Evolutionary conservation across 2,113 vertebrate genomes (phyloP).

Genomic region (Carettochelys insculpta): DNA sequence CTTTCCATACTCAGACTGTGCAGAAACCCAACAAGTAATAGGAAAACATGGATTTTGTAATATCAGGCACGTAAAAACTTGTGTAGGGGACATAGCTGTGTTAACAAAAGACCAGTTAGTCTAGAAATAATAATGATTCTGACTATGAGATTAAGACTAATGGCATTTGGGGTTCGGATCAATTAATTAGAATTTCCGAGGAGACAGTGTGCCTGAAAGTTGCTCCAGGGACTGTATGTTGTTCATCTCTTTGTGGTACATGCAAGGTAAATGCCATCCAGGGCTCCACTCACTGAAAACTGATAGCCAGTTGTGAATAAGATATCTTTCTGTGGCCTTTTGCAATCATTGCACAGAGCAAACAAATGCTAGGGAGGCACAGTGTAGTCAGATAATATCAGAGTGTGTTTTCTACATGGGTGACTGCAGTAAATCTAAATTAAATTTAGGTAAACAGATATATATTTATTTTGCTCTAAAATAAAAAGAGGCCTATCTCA

Average conservation of each 20-base stretch:
- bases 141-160: conserved; percentile 11
- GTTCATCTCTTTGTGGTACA: not conserved
- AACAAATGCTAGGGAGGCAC: conserved; percentile 15
- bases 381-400: conserved; percentile 29
- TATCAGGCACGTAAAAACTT: not conserved
- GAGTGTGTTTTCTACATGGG: not conserved
- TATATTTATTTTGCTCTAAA: not conserved
- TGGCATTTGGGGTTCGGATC: conserved; percentile 1
- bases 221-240: not conserved
- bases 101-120: not conserved
- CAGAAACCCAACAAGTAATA: not conserved
- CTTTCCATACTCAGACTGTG: not conserved
- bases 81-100: not conserved
- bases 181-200: conserved; percentile 37
- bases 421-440: conserved; percentile 9
- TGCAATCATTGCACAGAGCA: conserved; percentile 10
- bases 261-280: conserved; percentile 11
- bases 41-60: not conserved
- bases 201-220: not conserved
- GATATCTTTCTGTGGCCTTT: conserved; percentile 34
- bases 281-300: not conserved
- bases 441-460: not conserved
- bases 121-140: not conserved
- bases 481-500: not conserved
- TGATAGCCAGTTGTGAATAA: conserved; percentile 42